Conservation (phyloP, 2,113 vertebrate genomes). For the Malaclemys terrapin region DNA sequence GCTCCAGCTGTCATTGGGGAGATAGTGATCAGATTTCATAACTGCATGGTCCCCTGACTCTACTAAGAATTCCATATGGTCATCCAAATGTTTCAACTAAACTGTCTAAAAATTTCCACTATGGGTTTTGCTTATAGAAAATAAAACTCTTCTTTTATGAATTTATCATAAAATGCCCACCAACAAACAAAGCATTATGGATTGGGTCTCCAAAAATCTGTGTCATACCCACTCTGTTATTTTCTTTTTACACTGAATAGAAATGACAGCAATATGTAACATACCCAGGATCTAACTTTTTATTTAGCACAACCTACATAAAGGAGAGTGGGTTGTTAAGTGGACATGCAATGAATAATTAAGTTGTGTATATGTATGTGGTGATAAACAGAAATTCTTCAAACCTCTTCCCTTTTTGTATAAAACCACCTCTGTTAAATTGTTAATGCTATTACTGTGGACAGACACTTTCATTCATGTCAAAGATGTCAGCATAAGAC, state of each 20-base stretch:
- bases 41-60: constrained; percentile 96
- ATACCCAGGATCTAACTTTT: constrained; percentile 31
- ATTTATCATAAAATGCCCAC: constrained; percentile 46
- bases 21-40: constrained; percentile 99
- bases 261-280: constrained; percentile 3
- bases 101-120: constrained; percentile 82
- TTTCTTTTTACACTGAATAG: neutral
- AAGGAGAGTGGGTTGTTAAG: constrained; percentile 62
- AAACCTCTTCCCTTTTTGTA: constrained; percentile 65
- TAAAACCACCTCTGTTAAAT: constrained; percentile 78
- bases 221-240: neutral
- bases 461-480: constrained; percentile 70
- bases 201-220: constrained; percentile 37
- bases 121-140: constrained; percentile 80
- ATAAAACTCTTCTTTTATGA: constrained; percentile 78
- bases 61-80: constrained; percentile 99
- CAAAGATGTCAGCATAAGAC: constrained; percentile 73
- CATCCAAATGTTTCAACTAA: constrained; percentile 98
- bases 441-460: constrained; percentile 77
- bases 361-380: constrained; percentile 68
- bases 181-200: constrained; percentile 48
- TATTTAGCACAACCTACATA: constrained; percentile 60
- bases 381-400: constrained; percentile 71
- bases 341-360: constrained; percentile 73
- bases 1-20: constrained; percentile 99